Evolutionary conservation across 2,888 invertebrate species (phyloP).

Genomic region (Heliconius aoede): DNA sequence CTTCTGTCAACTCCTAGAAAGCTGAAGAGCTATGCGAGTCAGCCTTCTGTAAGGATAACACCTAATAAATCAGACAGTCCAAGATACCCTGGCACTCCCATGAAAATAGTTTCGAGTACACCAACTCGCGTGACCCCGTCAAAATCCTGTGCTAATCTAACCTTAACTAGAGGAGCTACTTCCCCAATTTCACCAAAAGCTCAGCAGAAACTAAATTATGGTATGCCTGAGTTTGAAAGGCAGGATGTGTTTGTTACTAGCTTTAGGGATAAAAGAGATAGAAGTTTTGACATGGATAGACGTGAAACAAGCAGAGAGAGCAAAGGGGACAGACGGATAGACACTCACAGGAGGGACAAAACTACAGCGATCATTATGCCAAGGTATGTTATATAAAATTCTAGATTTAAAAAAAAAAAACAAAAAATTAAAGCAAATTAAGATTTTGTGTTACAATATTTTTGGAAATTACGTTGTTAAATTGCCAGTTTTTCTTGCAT

Average conservation of each 20-base stretch:
- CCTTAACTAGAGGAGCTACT: constrained; percentile 59
- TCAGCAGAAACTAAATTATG: constrained; percentile 84
- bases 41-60: constrained; percentile 78
- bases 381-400: constrained; percentile 59
- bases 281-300: constrained; percentile 63
- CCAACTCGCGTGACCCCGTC: constrained; percentile 76
- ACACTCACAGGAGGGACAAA: constrained; percentile 62
- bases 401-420: too few relatives aligned
- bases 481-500: too few relatives aligned
- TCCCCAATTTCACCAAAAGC: constrained; percentile 81
- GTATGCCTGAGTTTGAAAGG: constrained; percentile 64
- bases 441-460: too few relatives aligned
- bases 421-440: too few relatives aligned
- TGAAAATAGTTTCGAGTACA: constrained; percentile 70
- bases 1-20: constrained; percentile 89
- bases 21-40: constrained; percentile 76
- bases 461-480: too few relatives aligned
- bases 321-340: constrained; percentile 56
- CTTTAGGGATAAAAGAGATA: constrained; percentile 69
- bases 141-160: constrained; percentile 79
- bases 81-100: constrained; percentile 60
- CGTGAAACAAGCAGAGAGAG: constrained; percentile 69
- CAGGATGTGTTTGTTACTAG: constrained; percentile 77
- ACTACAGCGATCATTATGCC: constrained; percentile 81
- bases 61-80: constrained; percentile 67